Base-by-base conservation (phyloP, 2,797 vertebrate species). In the Salarias fasciatus region DNA sequence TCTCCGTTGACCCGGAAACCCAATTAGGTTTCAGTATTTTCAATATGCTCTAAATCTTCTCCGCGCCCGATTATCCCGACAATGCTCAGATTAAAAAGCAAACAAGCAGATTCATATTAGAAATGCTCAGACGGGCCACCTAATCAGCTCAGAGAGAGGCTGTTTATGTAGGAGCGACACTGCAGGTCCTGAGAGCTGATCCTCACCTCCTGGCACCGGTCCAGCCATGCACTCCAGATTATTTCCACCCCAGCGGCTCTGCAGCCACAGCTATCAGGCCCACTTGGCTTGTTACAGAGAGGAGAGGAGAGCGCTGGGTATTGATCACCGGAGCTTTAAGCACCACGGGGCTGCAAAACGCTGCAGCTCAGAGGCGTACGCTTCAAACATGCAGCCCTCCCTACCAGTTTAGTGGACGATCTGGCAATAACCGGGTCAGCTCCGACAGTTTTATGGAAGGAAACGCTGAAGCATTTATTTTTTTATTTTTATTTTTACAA, bases 51-150 rank as follows among this genome's bases (percentile, higher is more conserved):
- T 55, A 79, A 81, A 87, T 79, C 75, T 54, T 66, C 48, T 49
- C 66, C 31, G 15, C 46, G 31, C 33, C 47, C 47, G 74, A 82
- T 86, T 75, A 83, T 51, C 60, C 41, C 14, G 52, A 78, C 78
- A 86, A 89, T 85, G 75, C 55, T 63, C 8, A 15, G 52, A 79
- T 81, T 35, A 65, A 85, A 80, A 62, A 70, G 40, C 30, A 85
- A 90, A 86, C 85, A 89, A 75, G 62, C 55, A 45, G 49, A 81
- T 80, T 79, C 24, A 83, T 87, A 88, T 89, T 83, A 78, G 80
- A 88, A 87, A 80, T 78, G 58, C 67, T 57, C 66, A 58, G 49
- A 35, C 36, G 63, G 53, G 74, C 33, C 14, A 40, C 33, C 69
- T 72, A 88, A 91, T 91, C 87, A 86, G 69, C 76, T 86, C 80